Base-by-base conservation (phyloP, 2,113 vertebrate genomes). In the Pluvianellus socialis region DNA sequence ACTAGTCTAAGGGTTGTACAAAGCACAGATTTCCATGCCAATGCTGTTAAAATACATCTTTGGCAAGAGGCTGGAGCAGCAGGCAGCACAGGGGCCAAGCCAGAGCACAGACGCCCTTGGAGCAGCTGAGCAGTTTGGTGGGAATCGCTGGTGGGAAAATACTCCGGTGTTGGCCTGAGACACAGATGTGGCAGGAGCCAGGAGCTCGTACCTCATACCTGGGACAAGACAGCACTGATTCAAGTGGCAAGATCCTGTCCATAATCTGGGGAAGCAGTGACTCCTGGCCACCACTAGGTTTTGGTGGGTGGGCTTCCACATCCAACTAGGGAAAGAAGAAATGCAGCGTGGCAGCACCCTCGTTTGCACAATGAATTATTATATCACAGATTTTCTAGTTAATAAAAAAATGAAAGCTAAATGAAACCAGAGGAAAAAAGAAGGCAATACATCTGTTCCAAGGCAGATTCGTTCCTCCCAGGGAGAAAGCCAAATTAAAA, bases 401-500 rank as follows among this genome's bases (percentile, higher is more conserved):
- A 49, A 56, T 49, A 56, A 80, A 63, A 72, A 86, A 61, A 38
- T 5, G 10, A 23, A 63, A 90, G 73, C 19, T 73, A 90, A 95
- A 90, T 33, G 45, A 92, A 94, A 94, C 82, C 67, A 95, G 53
- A 72, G 23, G 24, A 50, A 92, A 80, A 94, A 76, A 9, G 1
- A 6, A 90, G 9, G 45, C 50, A 40, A 33, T 70, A 53, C 86
- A 93, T 94, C 92, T 95, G 92, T 87, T 97, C 83, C 70, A 86
- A 85, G n/a, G 47, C 44, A 87, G 70, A 77, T 59, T 55, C n/a
- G 77, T 94, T 82, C 72, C 61, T 96, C 72, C 55, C 32, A 84
- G 68, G 62, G 89, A 95, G 80, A 58, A 73, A 56, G n/a, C n/a
- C 44, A 80, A 76, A 95, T 88, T 90, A 86, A 83, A 86, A 88